These are phyloP conservation scores for Artibeus lituratus DNA, from an alignment of 2,797 vertebrate species.

Conservation along the genomic window DNA sequence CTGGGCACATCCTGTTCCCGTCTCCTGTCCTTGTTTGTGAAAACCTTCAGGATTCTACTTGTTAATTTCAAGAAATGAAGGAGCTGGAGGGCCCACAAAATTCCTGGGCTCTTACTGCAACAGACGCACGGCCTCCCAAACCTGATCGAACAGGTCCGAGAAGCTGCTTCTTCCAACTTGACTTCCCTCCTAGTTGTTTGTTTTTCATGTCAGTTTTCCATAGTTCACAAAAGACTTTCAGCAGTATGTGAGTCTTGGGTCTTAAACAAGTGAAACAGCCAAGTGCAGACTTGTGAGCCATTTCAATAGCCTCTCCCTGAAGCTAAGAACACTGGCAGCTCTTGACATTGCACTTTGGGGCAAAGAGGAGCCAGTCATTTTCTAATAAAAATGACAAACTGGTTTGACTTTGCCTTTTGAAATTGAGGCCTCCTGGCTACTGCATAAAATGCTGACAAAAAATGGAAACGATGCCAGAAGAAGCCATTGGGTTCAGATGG, in stretches of 20 bases:
- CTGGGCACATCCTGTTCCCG: rapidly evolving
- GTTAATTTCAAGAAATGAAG: background rate
- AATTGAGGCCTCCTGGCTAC: background rate
- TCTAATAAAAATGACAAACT: background rate
- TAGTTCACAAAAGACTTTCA: background rate
- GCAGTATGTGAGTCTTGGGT: rapidly evolving
- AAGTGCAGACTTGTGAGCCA: rapidly evolving
- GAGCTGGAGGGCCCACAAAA: background rate
- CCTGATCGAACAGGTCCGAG: background rate
- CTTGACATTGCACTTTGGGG: background rate
- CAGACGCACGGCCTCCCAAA: background rate
- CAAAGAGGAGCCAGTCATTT: background rate
- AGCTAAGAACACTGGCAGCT: background rate
- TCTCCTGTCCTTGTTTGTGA: background rate
- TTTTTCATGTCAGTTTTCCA: background rate
- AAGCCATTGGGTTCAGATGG: too few relatives aligned
- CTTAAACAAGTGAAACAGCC: background rate
- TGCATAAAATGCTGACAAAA: background rate
- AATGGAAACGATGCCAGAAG: background rate
- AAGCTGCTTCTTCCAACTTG: background rate
- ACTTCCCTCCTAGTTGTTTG: background rate
- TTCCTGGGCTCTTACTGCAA: background rate
- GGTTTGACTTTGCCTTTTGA: background rate
- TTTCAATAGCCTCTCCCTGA: background rate
- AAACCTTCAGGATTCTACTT: background rate